Conservation (phyloP, 2,888 invertebrate genomes). For the Caenorhabditis sp. region DNA sequence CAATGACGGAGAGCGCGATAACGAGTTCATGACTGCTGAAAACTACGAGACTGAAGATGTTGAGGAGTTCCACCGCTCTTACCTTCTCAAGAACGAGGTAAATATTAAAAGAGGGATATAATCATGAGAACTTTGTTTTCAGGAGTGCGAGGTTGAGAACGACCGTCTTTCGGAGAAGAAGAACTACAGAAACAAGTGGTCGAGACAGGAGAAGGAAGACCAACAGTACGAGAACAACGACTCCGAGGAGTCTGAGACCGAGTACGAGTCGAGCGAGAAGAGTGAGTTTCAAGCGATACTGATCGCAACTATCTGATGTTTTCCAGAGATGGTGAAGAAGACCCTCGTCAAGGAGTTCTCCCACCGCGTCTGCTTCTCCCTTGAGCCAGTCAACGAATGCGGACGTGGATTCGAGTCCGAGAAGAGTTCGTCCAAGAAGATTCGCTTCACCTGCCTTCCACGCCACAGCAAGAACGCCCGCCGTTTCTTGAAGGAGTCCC, state of each 20-base stretch:
- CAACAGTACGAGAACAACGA: slow-evolving; percentile 39
- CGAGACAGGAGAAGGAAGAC: slow-evolving; percentile 42
- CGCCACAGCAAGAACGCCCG: slow-evolving; percentile 73
- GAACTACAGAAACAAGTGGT: slow-evolving; percentile 64
- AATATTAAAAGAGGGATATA: background rate
- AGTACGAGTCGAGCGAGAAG: slow-evolving; percentile 3
- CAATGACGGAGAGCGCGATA: slow-evolving; percentile 75
- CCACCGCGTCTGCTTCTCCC: slow-evolving; percentile 79
- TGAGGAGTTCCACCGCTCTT: slow-evolving; percentile 79
- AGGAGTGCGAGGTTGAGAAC: slow-evolving; percentile 64
- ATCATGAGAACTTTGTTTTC: slow-evolving; percentile 12
- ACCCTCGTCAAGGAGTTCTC: slow-evolving; percentile 75
- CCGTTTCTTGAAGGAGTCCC: slow-evolving; percentile 69
- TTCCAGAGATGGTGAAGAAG: slow-evolving; percentile 72
- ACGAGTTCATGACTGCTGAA: slow-evolving; percentile 76
- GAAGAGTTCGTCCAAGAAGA: slow-evolving; percentile 38
- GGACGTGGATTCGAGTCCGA: slow-evolving; percentile 48
- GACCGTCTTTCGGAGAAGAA: slow-evolving; percentile 63
- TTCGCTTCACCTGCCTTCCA: slow-evolving; percentile 74
- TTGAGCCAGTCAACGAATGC: slow-evolving; percentile 74
- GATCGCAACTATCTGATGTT: slow-evolving; percentile 16
- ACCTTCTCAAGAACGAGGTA: slow-evolving; percentile 64
- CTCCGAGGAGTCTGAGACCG: slow-evolving; percentile 44
- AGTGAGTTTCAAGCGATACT: background rate
- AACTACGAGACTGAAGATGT: slow-evolving; percentile 73